These are phyloP conservation scores for Brachionus calyciflorus DNA, from an alignment of 1,140 invertebrate genomes.

Conservation along the genomic window DNA sequence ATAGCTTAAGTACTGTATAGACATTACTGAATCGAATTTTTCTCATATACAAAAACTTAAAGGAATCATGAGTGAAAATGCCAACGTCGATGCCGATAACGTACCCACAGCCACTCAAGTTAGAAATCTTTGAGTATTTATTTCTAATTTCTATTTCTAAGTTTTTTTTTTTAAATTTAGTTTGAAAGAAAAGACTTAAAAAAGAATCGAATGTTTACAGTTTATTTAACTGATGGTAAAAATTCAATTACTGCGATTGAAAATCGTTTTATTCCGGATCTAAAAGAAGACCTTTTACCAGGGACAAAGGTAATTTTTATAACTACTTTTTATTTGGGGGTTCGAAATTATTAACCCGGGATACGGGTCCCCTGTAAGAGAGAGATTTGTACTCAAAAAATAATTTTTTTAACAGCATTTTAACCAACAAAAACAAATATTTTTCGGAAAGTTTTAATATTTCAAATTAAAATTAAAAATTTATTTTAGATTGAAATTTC, in stretches of 20 bases:
- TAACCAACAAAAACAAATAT: too few species aligned
- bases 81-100: constrained; percentile 38
- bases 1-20: constrained; percentile 38
- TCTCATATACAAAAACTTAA: constrained; percentile 39
- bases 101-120: constrained; percentile 35
- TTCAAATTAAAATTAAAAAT: too few species aligned
- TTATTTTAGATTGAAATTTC: constrained; percentile 18
- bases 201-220: constrained; percentile 13
- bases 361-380: too few species aligned
- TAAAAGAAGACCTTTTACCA: constrained; percentile 19
- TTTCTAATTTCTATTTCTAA: neutral
- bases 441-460: too few species aligned
- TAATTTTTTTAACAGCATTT: too few species aligned
- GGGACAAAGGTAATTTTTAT: constrained; percentile 28
- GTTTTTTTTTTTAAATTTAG: neutral
- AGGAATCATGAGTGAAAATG: constrained; percentile 34
- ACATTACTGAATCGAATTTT: constrained; percentile 3
- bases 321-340: too few species aligned
- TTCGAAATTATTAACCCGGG: too few species aligned
- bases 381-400: too few species aligned
- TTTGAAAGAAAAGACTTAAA: neutral
- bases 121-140: too few species aligned
- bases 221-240: constrained; percentile 41
- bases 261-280: neutral
- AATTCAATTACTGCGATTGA: constrained; percentile 27